Evolutionary conservation across 2,797 vertebrate species (phyloP).

Genomic region (Emys orbicularis): DNA sequence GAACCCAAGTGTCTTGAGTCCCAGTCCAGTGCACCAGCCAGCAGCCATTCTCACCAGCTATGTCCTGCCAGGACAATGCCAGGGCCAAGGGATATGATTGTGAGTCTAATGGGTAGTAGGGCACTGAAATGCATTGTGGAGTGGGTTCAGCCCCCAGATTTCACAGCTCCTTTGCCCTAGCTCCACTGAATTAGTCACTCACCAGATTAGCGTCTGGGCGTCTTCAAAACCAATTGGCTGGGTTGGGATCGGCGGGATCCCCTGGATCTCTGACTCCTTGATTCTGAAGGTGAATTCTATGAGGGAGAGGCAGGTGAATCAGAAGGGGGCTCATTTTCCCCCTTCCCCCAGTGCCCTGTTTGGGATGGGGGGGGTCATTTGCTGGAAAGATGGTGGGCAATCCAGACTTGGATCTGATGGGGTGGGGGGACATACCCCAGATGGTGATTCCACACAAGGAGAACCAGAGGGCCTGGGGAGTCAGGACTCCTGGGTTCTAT

Average conservation of each 20-base stretch:
- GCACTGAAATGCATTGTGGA: background rate
- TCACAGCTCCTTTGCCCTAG: background rate
- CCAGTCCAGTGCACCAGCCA: background rate
- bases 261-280: conserved; percentile 73
- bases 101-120: background rate
- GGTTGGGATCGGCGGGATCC: conserved; percentile 88
- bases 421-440: background rate
- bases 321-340: background rate
- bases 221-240: conserved; percentile 93
- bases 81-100: background rate
- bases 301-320: conserved; percentile 36
- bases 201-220: conserved; percentile 89
- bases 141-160: background rate
- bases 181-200: conserved; percentile 40
- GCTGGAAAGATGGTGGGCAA: background rate
- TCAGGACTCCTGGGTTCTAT: background rate
- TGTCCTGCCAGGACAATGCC: background rate
- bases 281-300: conserved; percentile 87
- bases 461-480: background rate
- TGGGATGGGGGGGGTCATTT: background rate
- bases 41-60: background rate
- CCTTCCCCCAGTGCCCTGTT: background rate
- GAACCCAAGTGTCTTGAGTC: too few relatives aligned
- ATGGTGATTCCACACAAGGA: background rate
- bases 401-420: background rate